These are phyloP conservation scores for Naja naja DNA, from an alignment of 2,113 vertebrate genomes.

Conservation along the genomic window DNA sequence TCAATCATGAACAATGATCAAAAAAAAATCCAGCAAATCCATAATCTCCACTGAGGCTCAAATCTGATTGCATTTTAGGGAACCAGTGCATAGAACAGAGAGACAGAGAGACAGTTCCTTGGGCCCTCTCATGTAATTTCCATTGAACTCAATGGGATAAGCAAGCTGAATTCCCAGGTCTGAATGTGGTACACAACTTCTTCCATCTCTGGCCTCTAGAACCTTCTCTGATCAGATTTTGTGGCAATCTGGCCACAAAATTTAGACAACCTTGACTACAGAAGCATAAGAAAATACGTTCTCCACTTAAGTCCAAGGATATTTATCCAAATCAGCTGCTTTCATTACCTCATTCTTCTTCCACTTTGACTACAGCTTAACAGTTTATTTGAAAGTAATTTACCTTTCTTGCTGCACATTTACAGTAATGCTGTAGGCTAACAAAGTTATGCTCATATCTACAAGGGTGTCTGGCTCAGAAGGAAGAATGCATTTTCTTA, in stretches of 20 bases:
- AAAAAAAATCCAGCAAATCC: neutral
- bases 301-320: neutral
- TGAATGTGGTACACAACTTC: neutral
- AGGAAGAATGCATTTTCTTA: neutral
- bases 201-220: neutral
- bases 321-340: neutral
- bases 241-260: neutral
- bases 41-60: conserved; percentile 23
- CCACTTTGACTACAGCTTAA: conserved; percentile 20
- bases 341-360: conserved; percentile 9
- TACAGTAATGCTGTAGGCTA: neutral
- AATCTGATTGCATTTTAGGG: conserved; percentile 36
- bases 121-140: no score
- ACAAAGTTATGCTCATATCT: neutral
- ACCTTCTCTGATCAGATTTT: neutral
- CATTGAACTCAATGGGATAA: neutral
- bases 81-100: conserved; percentile 37
- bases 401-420: neutral
- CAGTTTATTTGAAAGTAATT: neutral
- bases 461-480: neutral
- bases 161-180: neutral
- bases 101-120: neutral
- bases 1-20: conserved; percentile 1
- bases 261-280: neutral
- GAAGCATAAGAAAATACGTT: neutral